Evolutionary conservation across 2,113 vertebrate genomes (phyloP).

Genomic region (Craseonycteris thonglongyai): DNA sequence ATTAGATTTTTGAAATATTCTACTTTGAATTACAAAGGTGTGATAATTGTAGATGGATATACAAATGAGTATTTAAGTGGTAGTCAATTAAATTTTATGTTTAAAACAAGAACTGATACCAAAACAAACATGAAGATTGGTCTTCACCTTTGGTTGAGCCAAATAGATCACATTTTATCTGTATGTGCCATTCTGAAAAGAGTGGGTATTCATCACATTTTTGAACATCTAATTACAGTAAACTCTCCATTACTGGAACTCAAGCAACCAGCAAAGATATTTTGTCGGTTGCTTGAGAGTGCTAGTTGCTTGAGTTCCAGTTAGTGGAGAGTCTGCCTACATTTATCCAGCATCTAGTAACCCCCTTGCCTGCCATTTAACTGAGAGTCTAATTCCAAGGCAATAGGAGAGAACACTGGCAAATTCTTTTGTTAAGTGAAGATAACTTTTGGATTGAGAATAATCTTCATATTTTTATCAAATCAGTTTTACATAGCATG

Average conservation of each 20-base stretch:
- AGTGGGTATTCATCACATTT: background rate
- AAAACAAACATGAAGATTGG: background rate
- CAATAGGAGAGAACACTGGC: background rate
- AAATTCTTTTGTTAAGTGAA: background rate
- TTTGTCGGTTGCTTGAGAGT: no score
- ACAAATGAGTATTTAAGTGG: background rate
- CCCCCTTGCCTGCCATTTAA: no score
- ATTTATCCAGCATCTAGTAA: no score
- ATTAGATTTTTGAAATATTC: constrained; percentile 21
- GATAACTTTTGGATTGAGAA: constrained; percentile 22
- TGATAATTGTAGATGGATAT: constrained; percentile 9
- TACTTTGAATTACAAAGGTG: background rate
- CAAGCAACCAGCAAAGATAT: no score
- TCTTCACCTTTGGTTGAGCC: background rate
- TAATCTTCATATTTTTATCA: background rate
- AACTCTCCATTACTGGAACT: no score
- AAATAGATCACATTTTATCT: background rate
- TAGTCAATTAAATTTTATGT: constrained; percentile 7
- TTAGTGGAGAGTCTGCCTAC: no score
- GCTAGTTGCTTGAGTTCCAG: no score
- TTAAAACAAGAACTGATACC: constrained; percentile 14
- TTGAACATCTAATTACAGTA: background rate
- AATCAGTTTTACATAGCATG: background rate
- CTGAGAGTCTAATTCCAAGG: background rate
- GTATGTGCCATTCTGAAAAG: background rate